Conservation (phyloP, 2,113 vertebrate species). For the Galbula dea region DNA sequence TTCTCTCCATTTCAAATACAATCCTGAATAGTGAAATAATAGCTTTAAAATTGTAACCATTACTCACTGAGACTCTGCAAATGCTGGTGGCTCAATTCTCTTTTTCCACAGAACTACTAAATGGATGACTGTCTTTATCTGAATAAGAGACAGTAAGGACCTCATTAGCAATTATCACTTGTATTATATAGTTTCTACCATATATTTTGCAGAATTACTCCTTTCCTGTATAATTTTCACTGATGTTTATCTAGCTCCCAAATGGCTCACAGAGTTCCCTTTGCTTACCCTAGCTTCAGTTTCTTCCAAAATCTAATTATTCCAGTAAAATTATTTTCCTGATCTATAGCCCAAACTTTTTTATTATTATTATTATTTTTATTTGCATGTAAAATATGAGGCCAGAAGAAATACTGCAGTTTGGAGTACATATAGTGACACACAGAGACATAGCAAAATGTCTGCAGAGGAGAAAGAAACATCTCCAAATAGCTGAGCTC, state of each 20-base stretch:
- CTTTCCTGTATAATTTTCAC: constrained; percentile 5
- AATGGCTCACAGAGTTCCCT: neutral
- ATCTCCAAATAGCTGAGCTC: neutral
- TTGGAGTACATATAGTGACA: neutral
- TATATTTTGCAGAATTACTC: constrained; percentile 13
- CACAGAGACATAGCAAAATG: neutral
- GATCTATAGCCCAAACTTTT: neutral
- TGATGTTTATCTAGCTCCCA: neutral
- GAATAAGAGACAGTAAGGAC: neutral
- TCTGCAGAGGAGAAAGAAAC: neutral
- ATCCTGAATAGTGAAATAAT: neutral
- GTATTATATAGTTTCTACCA: neutral
- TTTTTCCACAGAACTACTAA: neutral
- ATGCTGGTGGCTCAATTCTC: neutral
- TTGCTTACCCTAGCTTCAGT: neutral
- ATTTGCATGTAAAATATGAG: neutral
- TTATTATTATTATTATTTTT: too few relatives aligned
- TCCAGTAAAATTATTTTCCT: neutral
- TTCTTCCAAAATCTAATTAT: neutral
- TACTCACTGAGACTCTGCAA: neutral
- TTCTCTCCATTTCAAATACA: neutral
- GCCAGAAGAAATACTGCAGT: neutral
- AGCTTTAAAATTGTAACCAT: neutral
- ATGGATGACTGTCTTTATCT: neutral
- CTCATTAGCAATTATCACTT: neutral